A percentile compares a stretch with the other conserved stretches of the same genome.
Evolutionary conservation across 2,888 invertebrate species (phyloP).

Genomic region (Dynastes tityus): DNA sequence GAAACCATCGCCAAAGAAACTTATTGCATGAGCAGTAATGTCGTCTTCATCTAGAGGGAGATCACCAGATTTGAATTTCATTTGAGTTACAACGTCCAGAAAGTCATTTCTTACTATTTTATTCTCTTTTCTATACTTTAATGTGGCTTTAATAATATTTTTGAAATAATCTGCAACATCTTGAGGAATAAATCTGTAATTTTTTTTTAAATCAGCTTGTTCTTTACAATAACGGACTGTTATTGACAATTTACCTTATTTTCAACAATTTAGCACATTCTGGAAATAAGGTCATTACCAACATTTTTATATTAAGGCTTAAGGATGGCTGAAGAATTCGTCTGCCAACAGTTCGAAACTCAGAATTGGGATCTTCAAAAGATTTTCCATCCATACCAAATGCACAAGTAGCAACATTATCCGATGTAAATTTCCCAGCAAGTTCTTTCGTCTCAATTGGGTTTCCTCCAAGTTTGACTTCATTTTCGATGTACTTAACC

Average conservation of each 20-base stretch:
- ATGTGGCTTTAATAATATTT: slow-evolving; percentile 63
- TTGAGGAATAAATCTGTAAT: slow-evolving; percentile 55
- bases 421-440: slow-evolving; percentile 67
- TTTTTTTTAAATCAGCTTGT: neutral
- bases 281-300: slow-evolving; percentile 62
- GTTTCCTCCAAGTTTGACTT: slow-evolving; percentile 34
- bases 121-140: slow-evolving; percentile 66
- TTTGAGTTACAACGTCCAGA: slow-evolving; percentile 66
- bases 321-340: slow-evolving; percentile 62
- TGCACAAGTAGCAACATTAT: slow-evolving; percentile 70
- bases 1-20: slow-evolving; percentile 71
- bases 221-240: neutral
- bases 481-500: slow-evolving; percentile 65
- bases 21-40: slow-evolving; percentile 66
- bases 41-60: slow-evolving; percentile 60
- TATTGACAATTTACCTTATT: slow-evolving; percentile 50
- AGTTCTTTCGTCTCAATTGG: slow-evolving; percentile 67
- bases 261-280: slow-evolving; percentile 56
- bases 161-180: slow-evolving; percentile 64
- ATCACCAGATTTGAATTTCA: slow-evolving; percentile 58
- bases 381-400: slow-evolving; percentile 68
- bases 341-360: slow-evolving; percentile 61
- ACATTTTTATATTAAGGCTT: slow-evolving; percentile 54
- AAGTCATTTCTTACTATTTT: slow-evolving; percentile 69
- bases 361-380: slow-evolving; percentile 61